These are phyloP conservation scores for Ailurus styani DNA, from an alignment of 2,113 vertebrate genomes.

Conservation along the genomic window DNA sequence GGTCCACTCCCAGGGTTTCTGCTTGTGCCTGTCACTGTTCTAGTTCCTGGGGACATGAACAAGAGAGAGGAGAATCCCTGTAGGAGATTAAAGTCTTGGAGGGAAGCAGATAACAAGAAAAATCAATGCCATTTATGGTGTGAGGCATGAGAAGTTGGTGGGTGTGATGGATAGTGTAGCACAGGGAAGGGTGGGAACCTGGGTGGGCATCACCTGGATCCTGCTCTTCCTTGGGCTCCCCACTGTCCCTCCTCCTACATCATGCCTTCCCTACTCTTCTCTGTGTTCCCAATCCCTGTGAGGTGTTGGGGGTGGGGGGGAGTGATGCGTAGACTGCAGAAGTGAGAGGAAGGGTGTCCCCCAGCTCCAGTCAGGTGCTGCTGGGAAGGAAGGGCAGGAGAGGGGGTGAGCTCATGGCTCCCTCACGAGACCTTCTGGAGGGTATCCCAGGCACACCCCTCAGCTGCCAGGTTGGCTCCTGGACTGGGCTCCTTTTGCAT, in stretches of 20 bases:
- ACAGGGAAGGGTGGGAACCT: neutral
- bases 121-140: too few relatives aligned
- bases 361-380: neutral
- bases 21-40: too few relatives aligned
- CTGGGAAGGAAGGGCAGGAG: neutral
- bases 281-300: neutral
- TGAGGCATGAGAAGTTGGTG: neutral
- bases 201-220: fast-evolving
- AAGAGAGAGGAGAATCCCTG: neutral
- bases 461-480: neutral
- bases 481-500: neutral
- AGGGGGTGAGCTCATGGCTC: fast-evolving
- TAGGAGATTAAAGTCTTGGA: neutral
- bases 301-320: too few relatives aligned
- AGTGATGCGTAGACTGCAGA: neutral
- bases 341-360: neutral
- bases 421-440: neutral
- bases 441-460: neutral
- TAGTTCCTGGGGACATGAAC: neutral
- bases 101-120: neutral
- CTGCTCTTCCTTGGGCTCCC: fast-evolving
- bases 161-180: neutral
- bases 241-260: fast-evolving
- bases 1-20: neutral
- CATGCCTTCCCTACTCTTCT: neutral